Percentiles rank a stretch among this genome's conserved stretches.
Evolutionary conservation across 2,888 invertebrate species (phyloP).

Genomic region (Mimachlamys varia): DNA sequence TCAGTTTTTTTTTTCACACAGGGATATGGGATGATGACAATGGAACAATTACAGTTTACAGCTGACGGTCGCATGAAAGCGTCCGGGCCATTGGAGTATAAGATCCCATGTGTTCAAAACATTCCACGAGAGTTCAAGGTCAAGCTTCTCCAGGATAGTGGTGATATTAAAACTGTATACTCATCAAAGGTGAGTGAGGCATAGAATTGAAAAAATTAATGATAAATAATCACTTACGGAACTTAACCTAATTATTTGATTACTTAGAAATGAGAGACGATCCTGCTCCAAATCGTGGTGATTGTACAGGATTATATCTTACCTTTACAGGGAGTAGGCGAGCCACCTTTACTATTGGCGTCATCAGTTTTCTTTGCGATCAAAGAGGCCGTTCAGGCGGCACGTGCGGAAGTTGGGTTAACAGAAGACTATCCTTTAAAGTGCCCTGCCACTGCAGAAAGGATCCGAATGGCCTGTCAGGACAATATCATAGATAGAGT

Average conservation of each 20-base stretch:
- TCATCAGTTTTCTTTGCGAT: constrained; percentile 50
- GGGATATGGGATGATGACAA: constrained; percentile 49
- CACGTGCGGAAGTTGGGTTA: constrained; percentile 40
- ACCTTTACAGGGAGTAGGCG: constrained; percentile 54
- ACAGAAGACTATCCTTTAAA: constrained; percentile 38
- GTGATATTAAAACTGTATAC: constrained; percentile 43
- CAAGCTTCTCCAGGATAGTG: constrained; percentile 45
- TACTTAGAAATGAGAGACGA: too few species aligned
- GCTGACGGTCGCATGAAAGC: constrained; percentile 37
- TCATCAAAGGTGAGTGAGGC: constrained; percentile 48
- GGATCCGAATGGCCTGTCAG: constrained; percentile 46
- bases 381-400: constrained; percentile 42
- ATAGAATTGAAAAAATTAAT: not conserved
- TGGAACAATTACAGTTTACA: constrained; percentile 41
- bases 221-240: too few species aligned
- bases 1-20: not conserved
- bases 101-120: constrained; percentile 47
- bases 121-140: constrained; percentile 49
- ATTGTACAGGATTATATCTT: not conserved
- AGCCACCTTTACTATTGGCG: constrained; percentile 59
- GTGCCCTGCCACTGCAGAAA: constrained; percentile 48
- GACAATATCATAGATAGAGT: constrained; percentile 28
- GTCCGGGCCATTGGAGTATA: constrained; percentile 45
- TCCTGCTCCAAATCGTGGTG: not conserved
- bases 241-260: not conserved